Evolutionary conservation across 2,113 vertebrate species (phyloP), one percentile per base, ranked within the genome.

Genomic region (Eolophus roseicapilla): DNA sequence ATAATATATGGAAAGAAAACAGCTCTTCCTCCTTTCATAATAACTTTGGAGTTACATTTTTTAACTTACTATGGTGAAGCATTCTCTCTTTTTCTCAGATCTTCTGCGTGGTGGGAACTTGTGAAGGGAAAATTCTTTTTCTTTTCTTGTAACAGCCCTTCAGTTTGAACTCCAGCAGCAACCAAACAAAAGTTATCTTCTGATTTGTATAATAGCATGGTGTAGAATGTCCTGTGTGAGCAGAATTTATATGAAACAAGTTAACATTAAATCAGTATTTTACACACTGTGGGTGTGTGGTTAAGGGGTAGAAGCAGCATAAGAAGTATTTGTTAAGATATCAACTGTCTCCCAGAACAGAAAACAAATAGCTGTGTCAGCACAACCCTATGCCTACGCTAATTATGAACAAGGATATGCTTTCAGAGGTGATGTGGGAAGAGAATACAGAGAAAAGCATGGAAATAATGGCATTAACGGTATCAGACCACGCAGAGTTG

Each of bases 91-190:
- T 63, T 76, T 79, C 57, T 94, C 87, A 44, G 49, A 85, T 89
- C 70, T 76, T 82, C 25, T 63, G 28, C 67, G 27, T 79, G 41
- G 78, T 86, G 85, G 28, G n/a, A 91, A 57, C 47, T 91, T 95
- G 65, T 87, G 78, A 93, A 39, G 59, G 78, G 67, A 80, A 63
- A 49, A 44, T 29, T 44, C 17, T 77, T 24, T 73, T 63, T 60
- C 13, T 74, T 71, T 83, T 68, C 41, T 74, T 75, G 44, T 6
- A 62, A 31, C 50, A 82, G 19, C 11, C 31, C 37, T 91, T 47
- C 44, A 73, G 62, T 82, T 25, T 77, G 84, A 87, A 62, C 70
- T 95, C 82, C 52, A 91, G 77, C 65, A 85, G 65, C 19, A 92
- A 68, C 68, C 47, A 91, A 89, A 92, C 37, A 76, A 77, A 79